Conservation (phyloP, 2,113 vertebrate genomes). For the Varanus komodoensis region DNA sequence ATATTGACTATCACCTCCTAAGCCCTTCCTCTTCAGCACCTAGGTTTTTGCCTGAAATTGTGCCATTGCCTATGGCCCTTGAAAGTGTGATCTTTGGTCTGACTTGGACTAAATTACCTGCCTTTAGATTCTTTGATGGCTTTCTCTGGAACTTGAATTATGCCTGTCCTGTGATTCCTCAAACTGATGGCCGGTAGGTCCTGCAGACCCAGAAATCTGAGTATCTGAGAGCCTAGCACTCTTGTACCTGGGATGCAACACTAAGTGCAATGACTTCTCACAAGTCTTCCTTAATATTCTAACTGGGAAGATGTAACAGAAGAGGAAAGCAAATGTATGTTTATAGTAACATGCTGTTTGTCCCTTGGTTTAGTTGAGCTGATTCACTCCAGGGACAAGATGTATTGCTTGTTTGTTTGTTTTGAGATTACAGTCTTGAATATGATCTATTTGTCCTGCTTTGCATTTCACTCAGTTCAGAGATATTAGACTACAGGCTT, state of each 20-base stretch:
- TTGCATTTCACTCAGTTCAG: neutral
- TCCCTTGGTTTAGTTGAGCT: neutral
- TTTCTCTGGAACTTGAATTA: neutral
- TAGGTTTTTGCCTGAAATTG: too few relatives aligned
- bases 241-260: neutral
- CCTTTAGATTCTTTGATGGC: neutral
- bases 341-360: neutral
- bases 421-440: neutral
- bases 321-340: neutral
- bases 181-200: neutral
- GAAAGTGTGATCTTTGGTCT: neutral
- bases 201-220: neutral
- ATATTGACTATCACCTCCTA: neutral
- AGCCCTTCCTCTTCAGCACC: neutral
- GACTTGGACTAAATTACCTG: neutral
- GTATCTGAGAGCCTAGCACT: neutral
- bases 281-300: neutral
- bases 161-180: neutral
- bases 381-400: too few relatives aligned
- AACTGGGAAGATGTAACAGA: too few relatives aligned
- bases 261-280: neutral
- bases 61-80: neutral
- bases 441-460: neutral
- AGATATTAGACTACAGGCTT: slow-evolving; percentile 20
- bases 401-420: neutral